Percentiles rank a stretch among this genome's conserved stretches.
These are phyloP conservation scores for Xenops minutus DNA, from an alignment of 2,797 vertebrate genomes.

Conservation along the genomic window DNA sequence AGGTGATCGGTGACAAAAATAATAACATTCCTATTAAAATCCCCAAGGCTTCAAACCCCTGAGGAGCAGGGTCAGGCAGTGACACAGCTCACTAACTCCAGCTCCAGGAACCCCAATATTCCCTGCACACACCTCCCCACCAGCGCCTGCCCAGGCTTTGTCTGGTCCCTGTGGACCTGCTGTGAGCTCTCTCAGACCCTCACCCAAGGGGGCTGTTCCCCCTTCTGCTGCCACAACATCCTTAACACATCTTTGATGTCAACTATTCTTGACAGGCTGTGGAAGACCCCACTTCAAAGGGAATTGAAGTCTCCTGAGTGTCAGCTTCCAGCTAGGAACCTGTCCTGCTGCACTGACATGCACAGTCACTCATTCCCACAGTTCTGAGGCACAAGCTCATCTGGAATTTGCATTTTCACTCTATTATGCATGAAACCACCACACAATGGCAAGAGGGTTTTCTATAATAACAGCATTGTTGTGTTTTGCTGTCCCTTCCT, in stretches of 20 bases:
- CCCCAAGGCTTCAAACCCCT: not conserved
- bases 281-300: not conserved
- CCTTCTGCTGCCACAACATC: not conserved
- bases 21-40: too few species aligned
- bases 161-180: not conserved
- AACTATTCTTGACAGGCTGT: not conserved
- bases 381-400: not conserved
- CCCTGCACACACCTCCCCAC: not conserved
- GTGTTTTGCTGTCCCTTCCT: not conserved
- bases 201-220: accelerated
- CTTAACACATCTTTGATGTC: accelerated
- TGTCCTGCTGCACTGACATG: not conserved
- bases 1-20: too few species aligned
- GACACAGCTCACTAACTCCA: accelerated
- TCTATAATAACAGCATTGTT: accelerated
- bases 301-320: not conserved
- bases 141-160: not conserved
- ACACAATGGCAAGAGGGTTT: accelerated
- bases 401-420: not conserved
- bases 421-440: not conserved
- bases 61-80: accelerated
- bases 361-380: not conserved
- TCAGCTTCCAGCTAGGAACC: not conserved
- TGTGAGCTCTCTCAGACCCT: accelerated
- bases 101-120: not conserved